These are phyloP conservation scores for Drosophila conformis DNA, from an alignment of 2,888 invertebrate species.

Conservation along the genomic window DNA sequence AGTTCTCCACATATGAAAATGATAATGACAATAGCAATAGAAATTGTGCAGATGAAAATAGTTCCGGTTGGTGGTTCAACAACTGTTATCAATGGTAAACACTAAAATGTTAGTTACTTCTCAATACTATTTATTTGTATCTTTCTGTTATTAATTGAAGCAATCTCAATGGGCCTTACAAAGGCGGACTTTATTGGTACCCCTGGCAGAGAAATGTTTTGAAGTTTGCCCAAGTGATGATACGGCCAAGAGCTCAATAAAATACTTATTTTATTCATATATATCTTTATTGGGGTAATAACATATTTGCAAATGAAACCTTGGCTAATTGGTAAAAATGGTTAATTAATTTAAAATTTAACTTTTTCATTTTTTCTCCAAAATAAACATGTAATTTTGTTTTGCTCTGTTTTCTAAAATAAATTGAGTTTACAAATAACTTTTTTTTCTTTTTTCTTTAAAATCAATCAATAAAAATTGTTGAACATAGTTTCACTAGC, in stretches of 20 bases:
- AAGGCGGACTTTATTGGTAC: conserved; percentile 85
- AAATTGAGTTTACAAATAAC: neutral
- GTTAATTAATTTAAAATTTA: neutral
- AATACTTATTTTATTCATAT: conserved; percentile 16
- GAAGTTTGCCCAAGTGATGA: conserved; percentile 87
- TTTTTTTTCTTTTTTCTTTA: neutral
- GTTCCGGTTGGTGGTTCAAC: conserved; percentile 91
- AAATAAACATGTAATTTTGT: neutral
- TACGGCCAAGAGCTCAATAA: conserved; percentile 40
- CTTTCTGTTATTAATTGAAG: conserved; percentile 73
- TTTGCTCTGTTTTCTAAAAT: neutral
- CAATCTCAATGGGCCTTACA: conserved; percentile 88
- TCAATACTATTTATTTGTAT: neutral
- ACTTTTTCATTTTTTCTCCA: neutral
- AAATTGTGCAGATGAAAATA: conserved; percentile 88
- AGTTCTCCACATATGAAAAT: conserved; percentile 88
- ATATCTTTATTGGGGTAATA: neutral
- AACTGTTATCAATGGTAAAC: conserved; percentile 88
- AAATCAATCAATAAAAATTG: neutral
- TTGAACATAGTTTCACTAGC: neutral
- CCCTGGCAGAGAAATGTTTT: conserved; percentile 88
- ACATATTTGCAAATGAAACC: neutral
- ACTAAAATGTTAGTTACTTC: too few species aligned
- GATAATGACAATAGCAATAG: conserved; percentile 87
- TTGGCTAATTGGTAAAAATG: neutral